A percentile compares a stretch with the other conserved stretches of the same genome.
Conservation (phyloP, 2,113 vertebrate genomes). For the human (Homo sapiens) region DNA sequence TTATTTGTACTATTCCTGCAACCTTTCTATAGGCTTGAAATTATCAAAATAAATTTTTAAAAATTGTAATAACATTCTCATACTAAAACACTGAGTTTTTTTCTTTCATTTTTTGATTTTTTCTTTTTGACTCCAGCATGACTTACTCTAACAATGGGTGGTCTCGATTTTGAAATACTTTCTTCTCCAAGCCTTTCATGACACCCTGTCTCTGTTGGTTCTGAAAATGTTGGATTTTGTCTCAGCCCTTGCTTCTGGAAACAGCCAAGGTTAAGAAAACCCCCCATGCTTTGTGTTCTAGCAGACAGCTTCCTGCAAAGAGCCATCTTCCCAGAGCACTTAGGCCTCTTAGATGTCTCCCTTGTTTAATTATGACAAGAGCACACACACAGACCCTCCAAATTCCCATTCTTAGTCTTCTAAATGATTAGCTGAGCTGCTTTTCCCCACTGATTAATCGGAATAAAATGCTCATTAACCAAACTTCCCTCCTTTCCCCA, state of each 20-base stretch:
- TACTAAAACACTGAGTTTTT: background rate
- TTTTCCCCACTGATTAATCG: background rate
- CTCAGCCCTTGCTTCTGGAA: background rate
- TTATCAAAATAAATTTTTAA: background rate
- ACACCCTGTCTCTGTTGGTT: background rate
- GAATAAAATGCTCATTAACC: background rate
- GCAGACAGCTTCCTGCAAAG: background rate
- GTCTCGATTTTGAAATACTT: background rate
- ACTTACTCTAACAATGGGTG: background rate
- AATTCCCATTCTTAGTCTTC: background rate
- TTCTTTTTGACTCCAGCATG: background rate
- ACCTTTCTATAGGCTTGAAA: background rate
- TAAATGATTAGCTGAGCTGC: background rate
- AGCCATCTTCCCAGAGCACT: background rate
- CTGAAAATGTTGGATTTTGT: background rate
- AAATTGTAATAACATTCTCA: background rate
- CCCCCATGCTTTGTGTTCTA: background rate
- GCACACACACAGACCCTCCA: background rate
- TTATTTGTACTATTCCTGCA: background rate
- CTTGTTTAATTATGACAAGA: background rate
- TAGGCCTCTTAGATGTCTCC: background rate
- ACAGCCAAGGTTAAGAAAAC: background rate
- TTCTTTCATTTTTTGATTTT: background rate
- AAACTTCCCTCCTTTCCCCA: background rate
- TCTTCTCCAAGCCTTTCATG: background rate